Conservation (phyloP, 2,888 invertebrate species). For the Formica aserva region DNA sequence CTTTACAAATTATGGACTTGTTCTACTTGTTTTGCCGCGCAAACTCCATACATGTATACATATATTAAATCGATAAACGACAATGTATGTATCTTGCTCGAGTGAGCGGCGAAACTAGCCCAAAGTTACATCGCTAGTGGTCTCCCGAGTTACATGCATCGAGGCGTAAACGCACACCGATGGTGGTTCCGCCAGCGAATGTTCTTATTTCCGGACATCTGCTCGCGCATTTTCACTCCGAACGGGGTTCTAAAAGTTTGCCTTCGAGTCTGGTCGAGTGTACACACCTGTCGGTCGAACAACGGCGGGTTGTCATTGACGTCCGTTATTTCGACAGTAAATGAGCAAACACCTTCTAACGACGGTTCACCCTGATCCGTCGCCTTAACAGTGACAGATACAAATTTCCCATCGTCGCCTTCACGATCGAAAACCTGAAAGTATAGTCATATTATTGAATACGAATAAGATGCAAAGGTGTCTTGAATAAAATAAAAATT, state of each 20-base stretch:
- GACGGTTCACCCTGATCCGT: slow-evolving; percentile 99
- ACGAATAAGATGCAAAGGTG: background rate
- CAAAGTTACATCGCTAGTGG: slow-evolving; percentile 13
- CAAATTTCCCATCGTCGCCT: slow-evolving; percentile 98
- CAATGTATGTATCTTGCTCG: slow-evolving; percentile 14
- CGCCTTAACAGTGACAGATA: slow-evolving; percentile 98
- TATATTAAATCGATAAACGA: slow-evolving; percentile 13
- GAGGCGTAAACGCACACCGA: background rate
- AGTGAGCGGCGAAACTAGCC: slow-evolving; percentile 10
- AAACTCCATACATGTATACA: background rate
- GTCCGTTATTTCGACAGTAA: slow-evolving; percentile 98
- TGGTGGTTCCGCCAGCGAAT: slow-evolving; percentile 23
- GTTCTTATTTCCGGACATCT: slow-evolving; percentile 49
- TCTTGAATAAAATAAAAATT: background rate
- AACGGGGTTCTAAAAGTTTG: slow-evolving; percentile 31
- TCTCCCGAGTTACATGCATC: background rate
- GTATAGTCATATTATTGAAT: background rate
- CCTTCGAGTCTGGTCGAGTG: background rate
- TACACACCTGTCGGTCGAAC: slow-evolving; percentile 96
- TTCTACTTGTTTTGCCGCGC: background rate
- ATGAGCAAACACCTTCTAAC: slow-evolving; percentile 98
- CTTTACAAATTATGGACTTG: slow-evolving; percentile 33
- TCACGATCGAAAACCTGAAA: slow-evolving; percentile 96
- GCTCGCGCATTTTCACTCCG: slow-evolving; percentile 19
- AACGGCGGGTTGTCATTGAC: slow-evolving; percentile 98